Base-by-base conservation (phyloP, 53 echinoderm and acorn worm species). In the Mesocentrotus franciscanus region DNA sequence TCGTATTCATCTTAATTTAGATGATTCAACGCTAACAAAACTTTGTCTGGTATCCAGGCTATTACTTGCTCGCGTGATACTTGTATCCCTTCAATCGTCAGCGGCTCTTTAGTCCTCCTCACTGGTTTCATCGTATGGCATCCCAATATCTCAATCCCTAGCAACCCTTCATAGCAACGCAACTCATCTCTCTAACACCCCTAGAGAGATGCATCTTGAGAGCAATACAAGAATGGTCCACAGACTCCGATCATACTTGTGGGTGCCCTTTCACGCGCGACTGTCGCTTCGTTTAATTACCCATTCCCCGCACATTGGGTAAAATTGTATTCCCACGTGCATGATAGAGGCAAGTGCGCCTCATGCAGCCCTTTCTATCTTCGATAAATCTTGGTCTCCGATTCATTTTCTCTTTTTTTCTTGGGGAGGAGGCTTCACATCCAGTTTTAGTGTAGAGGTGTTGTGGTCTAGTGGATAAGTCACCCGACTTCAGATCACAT, bases 81-180 rank as follows among this genome's bases (percentile, higher is more conserved):
- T n/a, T 4, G 58, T 58, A 87, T 87, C 87, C 87, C 29, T 10
- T 87, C 87, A 57, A 87, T 87, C 87, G 34, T 57, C 87, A 87
- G 22, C 12, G 13, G 29, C 27, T 87, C 59, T 87, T 87, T 57
- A 87, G 56, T 58, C 81, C 20, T 61, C 36, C 39, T 81, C 81
- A 81, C n/a, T 87, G 87, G 56, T 87, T 27, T 57, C 58, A 87
- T 87, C 87, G 59, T 57, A n/a, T 15, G 12, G 24, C 87, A 87
- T 87, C 87, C 58, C 87, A n/a, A 56, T 87, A 87, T 87, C 57
- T 58, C 56, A 87, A 87, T 87, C 87, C 87, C 6, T 87, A 87
- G 87, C 87, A 87, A 87, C 87, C 87, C 56, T 18, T 87, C 87
- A 10, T 87, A 87, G 87, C 87, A 87, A 87, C 87, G 87, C 56